Base-by-base conservation (phyloP, 2,888 invertebrate genomes). In the Brenthis hecate region DNA sequence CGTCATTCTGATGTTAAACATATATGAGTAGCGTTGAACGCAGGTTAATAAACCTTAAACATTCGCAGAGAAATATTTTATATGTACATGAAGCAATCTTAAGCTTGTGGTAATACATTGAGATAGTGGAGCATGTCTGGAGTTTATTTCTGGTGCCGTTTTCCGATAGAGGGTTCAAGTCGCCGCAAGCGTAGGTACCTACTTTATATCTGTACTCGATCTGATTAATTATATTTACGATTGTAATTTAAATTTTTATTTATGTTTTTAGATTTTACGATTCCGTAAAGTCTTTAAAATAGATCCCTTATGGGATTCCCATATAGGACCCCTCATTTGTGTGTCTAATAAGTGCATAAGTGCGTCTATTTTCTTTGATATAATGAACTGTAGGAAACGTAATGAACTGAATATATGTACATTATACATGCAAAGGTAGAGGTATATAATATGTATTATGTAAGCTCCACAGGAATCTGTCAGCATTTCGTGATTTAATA, bases 141-240 rank as follows among this genome's bases (percentile, higher is more conserved):
- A 71, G 76, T 78, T 76, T 81, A 81, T 80, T 78, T 75, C 73
- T 72, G 74, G 71, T 75, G 61, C 72, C 68, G 66, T 72, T 73
- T 43, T 43, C 61, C 36, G 43, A 62, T 54, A 53, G 36, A 73
- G 68, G 72, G 73, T 72, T 65, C 69, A 54, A 66, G 64, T 74
- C 72, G 78, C 81, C 78, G 73, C 80, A 79, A 80, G 78, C 76
- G 71, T 73, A 73, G 70, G 69, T 43, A 43, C 47, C 23, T 58
- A 3, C 3, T 23, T 47, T 19, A 16, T 14, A 23, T 19, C 47
- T 13, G n/a, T 11, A 60, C 14, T 43, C 14, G 47, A 58, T 58
- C 14, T 23, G n/a, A 14, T 28, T 11, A 23, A 28, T n/a, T 19
- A 19, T 43, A 14, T 19, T 48, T 60, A 28, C 28, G 11, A 56